phyloP scores from a whole-genome alignment of 2,113 vertebrate species.

The Vanacampus margaritifer region DNA sequence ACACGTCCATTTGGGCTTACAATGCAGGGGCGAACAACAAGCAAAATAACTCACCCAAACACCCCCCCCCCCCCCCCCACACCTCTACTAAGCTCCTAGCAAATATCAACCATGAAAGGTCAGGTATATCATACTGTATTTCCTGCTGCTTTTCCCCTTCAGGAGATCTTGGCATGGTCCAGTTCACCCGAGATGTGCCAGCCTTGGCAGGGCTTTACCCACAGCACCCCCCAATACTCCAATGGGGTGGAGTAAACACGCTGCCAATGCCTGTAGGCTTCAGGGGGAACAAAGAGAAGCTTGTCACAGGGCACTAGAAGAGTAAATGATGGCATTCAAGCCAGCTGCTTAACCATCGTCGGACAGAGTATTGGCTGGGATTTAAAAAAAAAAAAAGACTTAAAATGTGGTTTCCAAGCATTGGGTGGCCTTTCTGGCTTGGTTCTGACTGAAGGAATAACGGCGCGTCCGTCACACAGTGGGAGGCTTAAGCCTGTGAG shows the following conservation, averaged over 20 bases:
- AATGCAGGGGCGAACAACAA: conserved; percentile 34
- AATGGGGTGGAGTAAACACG: conserved; percentile 26
- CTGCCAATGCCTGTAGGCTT: conserved; percentile 35
- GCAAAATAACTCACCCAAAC: background rate
- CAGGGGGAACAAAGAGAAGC: conserved; percentile 45
- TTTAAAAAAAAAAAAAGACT: conserved; percentile 15
- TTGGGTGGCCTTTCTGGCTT: conserved; percentile 11
- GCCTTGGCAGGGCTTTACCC: conserved; percentile 20
- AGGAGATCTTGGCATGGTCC: conserved; percentile 48
- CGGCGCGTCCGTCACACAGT: conserved; percentile 12
- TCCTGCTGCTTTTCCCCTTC: conserved; percentile 26
- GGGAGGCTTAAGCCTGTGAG: conserved; percentile 29
- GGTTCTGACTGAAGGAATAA: conserved; percentile 22
- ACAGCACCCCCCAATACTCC: background rate
- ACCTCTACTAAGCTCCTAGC: conserved; percentile 33
- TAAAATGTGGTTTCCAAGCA: background rate
- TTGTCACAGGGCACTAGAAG: conserved; percentile 12
- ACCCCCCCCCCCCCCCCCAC: too few species aligned
- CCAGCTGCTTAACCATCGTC: conserved; percentile 5
- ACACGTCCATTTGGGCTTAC: conserved; percentile 37
- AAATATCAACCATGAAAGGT: conserved; percentile 44
- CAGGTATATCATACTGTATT: conserved; percentile 47
- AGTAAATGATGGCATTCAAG: conserved; percentile 19
- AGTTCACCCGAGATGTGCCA: conserved; percentile 43
- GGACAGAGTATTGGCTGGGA: background rate